A percentile compares a stretch with the other conserved stretches of the same genome.
Evolutionary conservation across 2,888 invertebrate genomes (phyloP).

Genomic region (Nemoura dubitans): DNA sequence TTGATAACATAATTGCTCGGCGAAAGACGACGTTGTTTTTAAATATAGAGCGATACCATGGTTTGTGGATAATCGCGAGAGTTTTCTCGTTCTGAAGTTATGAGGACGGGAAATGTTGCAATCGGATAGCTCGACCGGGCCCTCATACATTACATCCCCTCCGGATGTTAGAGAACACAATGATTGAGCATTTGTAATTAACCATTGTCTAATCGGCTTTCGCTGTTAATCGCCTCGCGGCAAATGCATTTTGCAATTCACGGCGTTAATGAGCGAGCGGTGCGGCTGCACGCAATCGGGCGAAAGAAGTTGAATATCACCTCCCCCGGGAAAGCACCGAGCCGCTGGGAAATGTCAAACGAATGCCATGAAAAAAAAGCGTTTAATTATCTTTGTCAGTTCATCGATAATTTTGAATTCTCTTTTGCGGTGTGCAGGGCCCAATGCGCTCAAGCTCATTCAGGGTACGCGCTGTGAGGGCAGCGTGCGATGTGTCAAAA

Average conservation of each 20-base stretch:
- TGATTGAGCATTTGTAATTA: constrained; percentile 4
- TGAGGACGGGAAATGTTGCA: neutral
- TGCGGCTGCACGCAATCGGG: neutral
- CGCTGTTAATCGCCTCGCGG: neutral
- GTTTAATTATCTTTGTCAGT: neutral
- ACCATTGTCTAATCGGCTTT: neutral
- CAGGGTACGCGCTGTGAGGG: neutral
- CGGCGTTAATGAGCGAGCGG: neutral
- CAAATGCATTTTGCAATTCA: neutral
- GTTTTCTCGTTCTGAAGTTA: neutral
- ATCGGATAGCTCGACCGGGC: neutral
- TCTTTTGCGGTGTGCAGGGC: neutral
- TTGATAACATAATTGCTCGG: neutral
- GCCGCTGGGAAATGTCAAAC: neutral
- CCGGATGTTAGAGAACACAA: neutral
- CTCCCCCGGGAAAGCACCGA: neutral
- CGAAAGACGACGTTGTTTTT: neutral
- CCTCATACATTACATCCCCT: neutral
- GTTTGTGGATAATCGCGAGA: neutral
- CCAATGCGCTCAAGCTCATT: too few species aligned
- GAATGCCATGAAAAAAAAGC: neutral
- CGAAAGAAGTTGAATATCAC: neutral
- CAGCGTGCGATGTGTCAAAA: neutral
- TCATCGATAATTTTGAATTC: neutral
- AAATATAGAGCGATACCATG: neutral